Evolutionary conservation across 2,797 vertebrate genomes (phyloP).

Genomic region (Lophius americanus): DNA sequence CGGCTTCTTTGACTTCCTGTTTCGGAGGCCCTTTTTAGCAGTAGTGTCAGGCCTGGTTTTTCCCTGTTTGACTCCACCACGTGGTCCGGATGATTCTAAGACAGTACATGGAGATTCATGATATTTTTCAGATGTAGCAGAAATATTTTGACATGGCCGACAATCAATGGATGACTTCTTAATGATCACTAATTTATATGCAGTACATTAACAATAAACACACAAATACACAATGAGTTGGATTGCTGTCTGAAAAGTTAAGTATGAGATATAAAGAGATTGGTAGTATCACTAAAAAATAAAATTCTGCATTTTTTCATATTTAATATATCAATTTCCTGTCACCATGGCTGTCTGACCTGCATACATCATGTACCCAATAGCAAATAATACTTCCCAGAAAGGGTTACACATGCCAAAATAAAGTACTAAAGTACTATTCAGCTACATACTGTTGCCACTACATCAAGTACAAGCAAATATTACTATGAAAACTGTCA

Average conservation of each 20-base stretch:
- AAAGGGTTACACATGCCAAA: no score
- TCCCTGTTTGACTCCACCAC: constrained; percentile 73
- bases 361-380: no score
- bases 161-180: neutral
- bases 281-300: no score
- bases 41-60: constrained; percentile 73
- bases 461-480: neutral
- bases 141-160: no score
- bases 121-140: no score
- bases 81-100: constrained; percentile 63
- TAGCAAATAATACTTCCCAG: neutral
- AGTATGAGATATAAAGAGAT: neutral
- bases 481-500: no score
- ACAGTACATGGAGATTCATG: neutral
- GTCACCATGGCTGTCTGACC: no score
- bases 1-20: constrained; percentile 88
- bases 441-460: neutral
- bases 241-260: neutral
- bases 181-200: neutral
- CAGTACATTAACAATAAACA: neutral
- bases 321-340: no score
- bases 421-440: neutral
- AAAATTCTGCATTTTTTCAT: no score
- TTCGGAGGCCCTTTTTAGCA: constrained; percentile 85
- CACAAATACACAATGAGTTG: neutral